phyloP scores from a whole-genome alignment of 2,888 invertebrate species.

The Orgyia antiqua region DNA sequence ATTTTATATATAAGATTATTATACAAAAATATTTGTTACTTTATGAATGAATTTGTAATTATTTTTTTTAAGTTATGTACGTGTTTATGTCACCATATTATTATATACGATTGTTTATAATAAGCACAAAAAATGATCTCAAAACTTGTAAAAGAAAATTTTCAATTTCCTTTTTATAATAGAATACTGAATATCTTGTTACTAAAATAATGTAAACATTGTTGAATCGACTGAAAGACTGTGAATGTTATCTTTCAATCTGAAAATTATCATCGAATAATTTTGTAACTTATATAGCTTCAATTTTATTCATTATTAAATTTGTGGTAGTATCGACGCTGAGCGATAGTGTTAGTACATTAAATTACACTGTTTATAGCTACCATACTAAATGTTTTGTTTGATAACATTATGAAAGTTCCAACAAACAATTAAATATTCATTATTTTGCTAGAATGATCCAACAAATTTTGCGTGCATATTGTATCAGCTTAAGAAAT shows the following conservation, averaged over 20 bases:
- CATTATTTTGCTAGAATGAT: constrained; percentile 14
- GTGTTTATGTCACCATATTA: no score
- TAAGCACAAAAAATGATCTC: neutral
- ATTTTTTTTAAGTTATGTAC: no score
- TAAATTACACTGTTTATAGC: constrained; percentile 48
- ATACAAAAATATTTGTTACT: no score
- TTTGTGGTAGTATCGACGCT: constrained; percentile 28
- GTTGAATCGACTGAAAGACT: constrained; percentile 8
- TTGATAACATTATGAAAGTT: constrained; percentile 28
- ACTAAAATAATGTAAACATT: constrained; percentile 17
- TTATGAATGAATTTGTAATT: no score
- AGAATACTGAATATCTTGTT: constrained; percentile 5
- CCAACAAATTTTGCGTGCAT: no score
- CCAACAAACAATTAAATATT: constrained; percentile 12
- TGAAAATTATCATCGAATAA: constrained; percentile 25
- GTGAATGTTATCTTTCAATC: constrained; percentile 30
- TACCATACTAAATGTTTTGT: constrained; percentile 32
- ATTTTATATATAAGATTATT: no score
- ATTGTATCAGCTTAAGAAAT: no score
- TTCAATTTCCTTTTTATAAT: neutral
- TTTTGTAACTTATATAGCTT: constrained; percentile 26
- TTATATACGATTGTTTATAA: neutral
- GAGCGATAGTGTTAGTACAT: constrained; percentile 37
- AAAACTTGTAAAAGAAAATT: neutral
- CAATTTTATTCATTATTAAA: constrained; percentile 38